phyloP scores from a whole-genome alignment of 2,888 invertebrate genomes.

The Hartigia nigra region DNA sequence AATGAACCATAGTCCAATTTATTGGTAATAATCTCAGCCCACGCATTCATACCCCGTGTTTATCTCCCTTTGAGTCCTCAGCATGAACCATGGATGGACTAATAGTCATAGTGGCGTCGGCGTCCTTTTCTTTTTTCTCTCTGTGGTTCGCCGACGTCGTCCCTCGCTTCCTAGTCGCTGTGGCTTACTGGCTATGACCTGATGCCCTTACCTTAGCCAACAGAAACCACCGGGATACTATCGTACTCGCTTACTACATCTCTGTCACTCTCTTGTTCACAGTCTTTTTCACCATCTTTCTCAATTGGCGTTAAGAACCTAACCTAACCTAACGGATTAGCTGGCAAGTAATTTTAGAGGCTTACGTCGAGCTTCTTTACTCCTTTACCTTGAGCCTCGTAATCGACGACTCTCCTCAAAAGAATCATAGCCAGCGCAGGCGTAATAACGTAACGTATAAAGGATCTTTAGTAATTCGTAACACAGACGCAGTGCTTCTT shows the following conservation, averaged over 20 bases:
- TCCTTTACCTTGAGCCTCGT: not conserved
- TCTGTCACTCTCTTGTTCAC: not conserved
- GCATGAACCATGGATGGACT: not conserved
- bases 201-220: not conserved
- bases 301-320: not conserved
- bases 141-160: not conserved
- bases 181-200: conserved; percentile 34
- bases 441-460: not conserved
- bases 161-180: conserved; percentile 24
- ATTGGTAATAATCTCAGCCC: conserved; percentile 60
- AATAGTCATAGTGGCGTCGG: conserved; percentile 40
- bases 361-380: not conserved
- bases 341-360: not conserved
- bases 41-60: not conserved
- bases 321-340: not conserved
- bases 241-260: not conserved
- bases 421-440: not conserved
- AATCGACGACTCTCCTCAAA: not conserved
- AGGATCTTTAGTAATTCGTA: not conserved
- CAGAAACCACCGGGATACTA: not conserved
- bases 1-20: conserved; percentile 64
- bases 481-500: not conserved
- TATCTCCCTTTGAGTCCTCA: not conserved
- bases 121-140: conserved; percentile 40
- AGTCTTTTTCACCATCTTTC: not conserved